phyloP scores from a whole-genome alignment of 2,113 vertebrate species.

The Strix aluco region DNA sequence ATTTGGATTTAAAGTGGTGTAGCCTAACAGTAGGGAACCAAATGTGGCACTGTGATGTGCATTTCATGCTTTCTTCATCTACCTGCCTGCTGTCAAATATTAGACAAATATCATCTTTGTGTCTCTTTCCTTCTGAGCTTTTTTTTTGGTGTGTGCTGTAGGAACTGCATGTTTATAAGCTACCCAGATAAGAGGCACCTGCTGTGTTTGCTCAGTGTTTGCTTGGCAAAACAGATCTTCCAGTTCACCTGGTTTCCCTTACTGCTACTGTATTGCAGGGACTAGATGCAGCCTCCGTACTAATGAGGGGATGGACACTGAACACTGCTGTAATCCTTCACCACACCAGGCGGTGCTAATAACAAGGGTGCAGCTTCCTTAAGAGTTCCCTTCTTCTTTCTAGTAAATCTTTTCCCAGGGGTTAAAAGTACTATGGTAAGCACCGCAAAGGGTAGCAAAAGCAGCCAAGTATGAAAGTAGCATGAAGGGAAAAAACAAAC shows the following conservation, averaged over 20 bases:
- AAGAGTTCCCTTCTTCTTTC: not conserved
- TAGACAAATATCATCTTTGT: not conserved
- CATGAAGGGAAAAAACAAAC: not conserved
- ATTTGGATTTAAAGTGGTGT: not conserved
- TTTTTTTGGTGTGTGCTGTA: not conserved
- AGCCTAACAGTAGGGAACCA: not conserved
- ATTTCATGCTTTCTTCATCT: not conserved
- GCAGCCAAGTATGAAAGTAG: not conserved
- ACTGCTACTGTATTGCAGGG: not conserved
- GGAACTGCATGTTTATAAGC: not conserved
- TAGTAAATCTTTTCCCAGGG: not conserved
- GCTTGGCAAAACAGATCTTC: not conserved
- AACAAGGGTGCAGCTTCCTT: not conserved
- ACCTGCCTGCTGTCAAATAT: not conserved
- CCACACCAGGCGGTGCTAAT: not conserved
- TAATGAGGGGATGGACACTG: not conserved
- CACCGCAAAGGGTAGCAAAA: not conserved
- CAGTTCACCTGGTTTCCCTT: slow-evolving; percentile 13
- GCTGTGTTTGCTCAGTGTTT: not conserved
- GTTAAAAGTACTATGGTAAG: not conserved
- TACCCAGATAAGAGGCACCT: not conserved
- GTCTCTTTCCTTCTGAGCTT: not conserved
- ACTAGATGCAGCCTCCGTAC: not conserved
- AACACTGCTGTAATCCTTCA: not conserved
- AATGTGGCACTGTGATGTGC: not conserved